A percentile compares a stretch with the other conserved stretches of the same genome.
Evolutionary conservation across 2,888 invertebrate genomes (phyloP).

Genomic region (Clusia tigrina): DNA sequence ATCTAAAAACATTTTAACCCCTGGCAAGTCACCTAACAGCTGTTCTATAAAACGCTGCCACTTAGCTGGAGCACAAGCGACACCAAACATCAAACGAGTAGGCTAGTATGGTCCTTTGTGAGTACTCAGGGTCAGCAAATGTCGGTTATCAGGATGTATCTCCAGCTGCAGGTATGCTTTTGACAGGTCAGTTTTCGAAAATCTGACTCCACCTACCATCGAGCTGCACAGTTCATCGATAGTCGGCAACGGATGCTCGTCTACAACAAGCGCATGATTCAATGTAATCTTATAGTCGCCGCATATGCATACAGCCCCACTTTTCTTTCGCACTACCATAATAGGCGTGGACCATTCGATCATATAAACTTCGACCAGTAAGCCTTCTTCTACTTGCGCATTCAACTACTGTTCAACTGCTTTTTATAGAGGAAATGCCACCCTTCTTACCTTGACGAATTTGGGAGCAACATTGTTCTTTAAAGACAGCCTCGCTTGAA

Average conservation of each 20-base stretch:
- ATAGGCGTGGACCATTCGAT: constrained; percentile 53
- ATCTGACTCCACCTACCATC: constrained; percentile 40
- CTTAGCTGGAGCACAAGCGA: too few relatives aligned
- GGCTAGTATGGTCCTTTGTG: too few relatives aligned
- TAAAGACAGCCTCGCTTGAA: constrained; percentile 32
- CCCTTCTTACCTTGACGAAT: constrained; percentile 38
- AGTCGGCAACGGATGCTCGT: constrained; percentile 45
- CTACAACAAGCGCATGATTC: constrained; percentile 41
- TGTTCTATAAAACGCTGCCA: too few relatives aligned
- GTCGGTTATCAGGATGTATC: constrained; percentile 48
- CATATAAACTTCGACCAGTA: constrained; percentile 35
- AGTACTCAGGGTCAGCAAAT: too few relatives aligned
- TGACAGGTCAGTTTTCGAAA: constrained; percentile 48
- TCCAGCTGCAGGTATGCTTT: constrained; percentile 56
- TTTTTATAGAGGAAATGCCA: constrained; percentile 38
- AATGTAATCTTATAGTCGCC: constrained; percentile 43
- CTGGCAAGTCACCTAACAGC: too few relatives aligned
- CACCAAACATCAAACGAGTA: too few relatives aligned
- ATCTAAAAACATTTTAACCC: too few relatives aligned
- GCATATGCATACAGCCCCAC: constrained; percentile 41
- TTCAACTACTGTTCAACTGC: constrained; percentile 35
- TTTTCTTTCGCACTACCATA: constrained; percentile 46
- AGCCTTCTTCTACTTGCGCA: constrained; percentile 30
- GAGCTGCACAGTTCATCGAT: constrained; percentile 41
- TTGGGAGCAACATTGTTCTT: constrained; percentile 33